Percentiles rank a stretch among this genome's conserved stretches.
These are phyloP conservation scores for Heliconius nattereri DNA, from an alignment of 1,140 invertebrate species.

Conservation along the genomic window DNA sequence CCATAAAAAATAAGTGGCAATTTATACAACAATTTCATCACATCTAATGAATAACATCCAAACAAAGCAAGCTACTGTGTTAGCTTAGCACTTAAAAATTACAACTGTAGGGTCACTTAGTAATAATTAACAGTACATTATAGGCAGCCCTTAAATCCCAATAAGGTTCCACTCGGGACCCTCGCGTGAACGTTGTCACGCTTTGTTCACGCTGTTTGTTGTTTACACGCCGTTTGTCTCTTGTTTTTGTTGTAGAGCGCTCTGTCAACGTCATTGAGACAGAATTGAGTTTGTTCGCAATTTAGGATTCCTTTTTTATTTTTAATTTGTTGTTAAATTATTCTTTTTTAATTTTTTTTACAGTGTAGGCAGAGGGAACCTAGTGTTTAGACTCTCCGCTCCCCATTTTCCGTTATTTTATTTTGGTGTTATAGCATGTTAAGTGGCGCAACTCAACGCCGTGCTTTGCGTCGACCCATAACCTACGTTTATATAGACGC, in stretches of 20 bases:
- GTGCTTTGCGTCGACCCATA: too few species aligned
- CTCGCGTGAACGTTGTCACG: conserved; percentile 44
- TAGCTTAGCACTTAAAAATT: conserved; percentile 40
- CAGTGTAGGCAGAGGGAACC: too few species aligned
- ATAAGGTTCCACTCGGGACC: conserved; percentile 37
- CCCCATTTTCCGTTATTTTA: too few species aligned
- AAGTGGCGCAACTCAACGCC: too few species aligned
- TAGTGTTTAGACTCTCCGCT: too few species aligned
- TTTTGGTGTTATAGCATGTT: too few species aligned
- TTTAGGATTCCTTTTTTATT: conserved; percentile 39
- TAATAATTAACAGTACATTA: conserved; percentile 48
- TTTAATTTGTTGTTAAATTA: neutral
- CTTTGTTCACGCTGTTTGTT: conserved; percentile 43
- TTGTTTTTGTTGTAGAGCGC: conserved; percentile 50
- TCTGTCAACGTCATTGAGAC: conserved; percentile 49
- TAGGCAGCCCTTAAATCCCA: conserved; percentile 40
- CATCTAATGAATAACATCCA: conserved; percentile 1
- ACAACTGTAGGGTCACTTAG: conserved; percentile 33
- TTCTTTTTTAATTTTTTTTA: too few species aligned
- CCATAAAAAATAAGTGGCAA: neutral
- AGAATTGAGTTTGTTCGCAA: conserved; percentile 45
- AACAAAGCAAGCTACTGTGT: conserved; percentile 21
- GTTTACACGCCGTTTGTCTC: conserved; percentile 57
- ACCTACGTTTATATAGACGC: too few species aligned
- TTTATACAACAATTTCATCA: neutral